Evolutionary conservation across 1,140 invertebrate species (phyloP), one percentile per base, ranked within the genome.

Genomic region (Lepidotrigona ventralis): DNA sequence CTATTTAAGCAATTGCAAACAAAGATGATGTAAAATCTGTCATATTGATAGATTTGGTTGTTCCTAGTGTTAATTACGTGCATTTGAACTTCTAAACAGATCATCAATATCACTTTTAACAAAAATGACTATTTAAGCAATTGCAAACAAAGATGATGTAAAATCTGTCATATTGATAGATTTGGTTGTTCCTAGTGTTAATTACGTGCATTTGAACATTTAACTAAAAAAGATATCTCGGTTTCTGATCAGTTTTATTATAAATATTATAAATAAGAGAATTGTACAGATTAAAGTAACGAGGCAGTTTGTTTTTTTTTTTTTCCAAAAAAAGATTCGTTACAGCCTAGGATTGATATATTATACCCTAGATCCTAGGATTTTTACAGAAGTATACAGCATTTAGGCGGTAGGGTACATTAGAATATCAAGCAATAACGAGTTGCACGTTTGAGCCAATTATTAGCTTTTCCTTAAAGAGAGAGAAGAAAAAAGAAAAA

Each of bases 361-460:
- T 17, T 56, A 81, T 68, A n/a, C n/a, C 5, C 26, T 75, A 75
- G 33, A 39, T 6, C 15, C 26, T 82, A 82, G 54, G 4, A 56
- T 82, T 82, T 82, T 69, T 83, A 83, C 74, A 58, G n/a, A 33
- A 70, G 11, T 66, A 78, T 74, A 54, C 51, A 58, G 51, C 71
- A 64, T 68, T 21, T 83, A 83, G 26, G 64, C 29, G 21, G 3
- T 82, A 82, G 51, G 29, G 46, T 83, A 75, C 9, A 26, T 75
- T 83, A 78, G 54, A 58, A 63, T 33, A n/a, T 60, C 51, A 83
- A 83, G 81, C 74, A 83, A 83, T 83, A 83, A 83, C 54, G 5
- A 51, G 54, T 83, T 77, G 74, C 81, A 83, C 66, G 23, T 78
- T 70, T 39, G 23, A 39, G 80, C 53, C 73, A 82, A 64, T 78